Conservation (phyloP, 2,888 invertebrate genomes). For the Cryptocephalus moraei region DNA sequence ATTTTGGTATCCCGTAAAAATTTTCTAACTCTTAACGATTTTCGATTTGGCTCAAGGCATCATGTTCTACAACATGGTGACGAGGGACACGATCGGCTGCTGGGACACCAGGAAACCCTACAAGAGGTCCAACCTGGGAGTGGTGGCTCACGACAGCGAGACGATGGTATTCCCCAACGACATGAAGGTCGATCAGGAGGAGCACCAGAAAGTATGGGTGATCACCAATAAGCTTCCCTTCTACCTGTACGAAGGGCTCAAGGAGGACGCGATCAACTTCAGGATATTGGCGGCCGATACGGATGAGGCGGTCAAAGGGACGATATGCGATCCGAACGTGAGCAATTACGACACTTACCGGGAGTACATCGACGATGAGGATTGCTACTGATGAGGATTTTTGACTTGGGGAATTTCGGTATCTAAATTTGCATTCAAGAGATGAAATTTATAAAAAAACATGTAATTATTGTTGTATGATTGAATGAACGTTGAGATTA, state of each 20-base stretch:
- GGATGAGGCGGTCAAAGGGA: slow-evolving; percentile 51
- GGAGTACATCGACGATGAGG: slow-evolving; percentile 7
- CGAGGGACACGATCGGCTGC: slow-evolving; percentile 65
- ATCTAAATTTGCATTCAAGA: too few relatives aligned
- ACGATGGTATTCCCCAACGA: slow-evolving; percentile 74
- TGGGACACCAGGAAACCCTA: slow-evolving; percentile 71
- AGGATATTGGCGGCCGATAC: slow-evolving; percentile 59
- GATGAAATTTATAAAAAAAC: too few relatives aligned
- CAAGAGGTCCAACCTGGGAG: slow-evolving; percentile 48
- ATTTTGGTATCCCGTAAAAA: too few relatives aligned
- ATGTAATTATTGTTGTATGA: too few relatives aligned
- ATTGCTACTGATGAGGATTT: slow-evolving; percentile 9
- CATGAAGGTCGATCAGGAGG: slow-evolving; percentile 61
- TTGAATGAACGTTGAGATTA: too few relatives aligned
- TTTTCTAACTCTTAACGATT: too few relatives aligned
- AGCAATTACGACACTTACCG: slow-evolving; percentile 5
- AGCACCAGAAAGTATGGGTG: slow-evolving; percentile 62
- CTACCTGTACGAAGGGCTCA: slow-evolving; percentile 56
- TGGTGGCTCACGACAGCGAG: slow-evolving; percentile 50
- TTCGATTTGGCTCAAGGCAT: slow-evolving; percentile 30
- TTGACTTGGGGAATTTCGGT: background rate
- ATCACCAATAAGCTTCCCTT: slow-evolving; percentile 65
- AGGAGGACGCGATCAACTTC: slow-evolving; percentile 59
- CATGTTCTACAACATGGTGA: slow-evolving; percentile 71
- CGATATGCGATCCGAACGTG: slow-evolving; percentile 58